A percentile compares a stretch with the other conserved stretches of the same genome.
Evolutionary conservation across 92 coral and sea anemone species (phyloP).

Genomic region (Paramuricea clavata): DNA sequence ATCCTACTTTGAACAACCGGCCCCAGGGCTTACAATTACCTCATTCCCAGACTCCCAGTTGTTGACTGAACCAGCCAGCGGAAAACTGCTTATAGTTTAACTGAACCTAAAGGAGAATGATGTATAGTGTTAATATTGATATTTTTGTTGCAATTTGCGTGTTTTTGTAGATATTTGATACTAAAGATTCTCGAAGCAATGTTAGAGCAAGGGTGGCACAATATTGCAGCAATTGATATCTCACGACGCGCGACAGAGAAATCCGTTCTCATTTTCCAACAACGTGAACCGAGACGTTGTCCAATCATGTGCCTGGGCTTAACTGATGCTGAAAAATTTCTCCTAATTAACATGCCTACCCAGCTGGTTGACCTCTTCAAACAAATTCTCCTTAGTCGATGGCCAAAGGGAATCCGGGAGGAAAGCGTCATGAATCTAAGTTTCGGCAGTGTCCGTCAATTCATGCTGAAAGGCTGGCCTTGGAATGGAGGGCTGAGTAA

Average conservation of each 20-base stretch:
- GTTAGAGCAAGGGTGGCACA: conserved; percentile 78
- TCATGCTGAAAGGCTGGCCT: conserved; percentile 68
- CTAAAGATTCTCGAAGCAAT: conserved; percentile 77
- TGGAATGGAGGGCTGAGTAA: conserved; percentile 48
- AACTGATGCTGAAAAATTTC: conserved; percentile 69
- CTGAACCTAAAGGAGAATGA: no score
- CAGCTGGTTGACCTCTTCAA: conserved; percentile 56
- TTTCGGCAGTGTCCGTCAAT: conserved; percentile 43
- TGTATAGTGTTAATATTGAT: no score
- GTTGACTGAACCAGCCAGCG: no score
- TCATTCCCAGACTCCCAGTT: no score
- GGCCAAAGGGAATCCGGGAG: conserved; percentile 64
- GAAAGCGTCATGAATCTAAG: conserved; percentile 52
- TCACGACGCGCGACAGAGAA: conserved; percentile 64
- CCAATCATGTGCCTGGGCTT: conserved; percentile 76
- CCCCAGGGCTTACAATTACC: no score
- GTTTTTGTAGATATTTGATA: conserved; percentile 48
- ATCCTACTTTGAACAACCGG: no score
- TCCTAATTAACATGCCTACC: conserved; percentile 67
- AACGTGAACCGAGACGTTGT: conserved; percentile 63
- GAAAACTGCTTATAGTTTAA: no score
- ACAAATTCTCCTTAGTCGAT: conserved; percentile 49
- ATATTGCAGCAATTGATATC: conserved; percentile 63
- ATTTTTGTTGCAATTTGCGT: no score
- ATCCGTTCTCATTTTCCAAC: conserved; percentile 66